These are phyloP conservation scores for Limnephilus lunatus DNA, from an alignment of 2,888 invertebrate genomes.

Conservation along the genomic window DNA sequence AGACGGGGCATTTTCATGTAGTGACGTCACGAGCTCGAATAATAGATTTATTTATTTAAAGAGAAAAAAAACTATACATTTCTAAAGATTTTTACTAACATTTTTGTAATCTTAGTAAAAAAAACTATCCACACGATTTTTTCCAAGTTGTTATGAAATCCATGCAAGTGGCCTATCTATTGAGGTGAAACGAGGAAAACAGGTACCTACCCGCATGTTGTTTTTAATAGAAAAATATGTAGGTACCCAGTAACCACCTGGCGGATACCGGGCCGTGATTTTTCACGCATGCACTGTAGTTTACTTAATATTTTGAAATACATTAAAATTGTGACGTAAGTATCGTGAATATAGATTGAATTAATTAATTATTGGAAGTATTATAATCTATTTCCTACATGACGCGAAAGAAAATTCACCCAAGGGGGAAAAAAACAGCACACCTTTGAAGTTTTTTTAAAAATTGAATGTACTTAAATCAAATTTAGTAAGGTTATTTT, in stretches of 20 bases:
- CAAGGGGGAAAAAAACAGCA: neutral
- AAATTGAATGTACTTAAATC: too few species aligned
- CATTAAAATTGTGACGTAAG: neutral
- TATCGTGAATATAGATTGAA: neutral
- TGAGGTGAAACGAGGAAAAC: neutral
- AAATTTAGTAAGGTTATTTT: too few species aligned
- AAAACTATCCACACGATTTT: too few species aligned
- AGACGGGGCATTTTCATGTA: too few species aligned
- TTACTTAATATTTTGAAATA: neutral
- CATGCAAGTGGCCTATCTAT: too few species aligned
- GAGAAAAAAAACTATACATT: too few species aligned
- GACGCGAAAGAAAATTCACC: neutral
- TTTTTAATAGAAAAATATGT: neutral
- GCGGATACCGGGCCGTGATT: neutral
- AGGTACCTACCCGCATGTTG: neutral
- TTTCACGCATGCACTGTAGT: neutral
- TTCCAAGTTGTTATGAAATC: too few species aligned
- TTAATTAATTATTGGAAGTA: too few species aligned
- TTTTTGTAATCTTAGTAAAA: too few species aligned
- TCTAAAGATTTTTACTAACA: too few species aligned
- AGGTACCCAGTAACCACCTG: neutral
- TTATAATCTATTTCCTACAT: neutral
- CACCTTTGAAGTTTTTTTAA: neutral
- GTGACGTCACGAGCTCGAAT: too few species aligned
- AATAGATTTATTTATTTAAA: too few species aligned